Conservation (phyloP, 2,888 invertebrate genomes). For the Apotomis capreana region DNA sequence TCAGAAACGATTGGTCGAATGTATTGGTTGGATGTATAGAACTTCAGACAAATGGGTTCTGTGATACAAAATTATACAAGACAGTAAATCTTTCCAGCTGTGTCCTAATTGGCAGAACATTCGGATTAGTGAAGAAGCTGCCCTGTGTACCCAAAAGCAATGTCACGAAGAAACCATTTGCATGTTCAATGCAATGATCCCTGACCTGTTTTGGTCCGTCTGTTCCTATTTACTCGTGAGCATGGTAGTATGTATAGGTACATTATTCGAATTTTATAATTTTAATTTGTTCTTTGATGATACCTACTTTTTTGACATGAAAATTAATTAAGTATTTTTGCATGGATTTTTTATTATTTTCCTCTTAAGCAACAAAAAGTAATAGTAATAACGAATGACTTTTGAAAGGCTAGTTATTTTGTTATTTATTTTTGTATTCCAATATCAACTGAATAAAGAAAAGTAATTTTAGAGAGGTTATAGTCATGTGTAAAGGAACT, state of each 20-base stretch:
- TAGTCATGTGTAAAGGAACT: no score
- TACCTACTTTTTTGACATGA: no score
- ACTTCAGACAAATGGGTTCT: background rate
- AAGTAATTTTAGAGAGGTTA: no score
- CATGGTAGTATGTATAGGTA: background rate
- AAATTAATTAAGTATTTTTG: no score
- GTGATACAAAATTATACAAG: background rate
- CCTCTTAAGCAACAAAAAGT: no score
- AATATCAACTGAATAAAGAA: no score
- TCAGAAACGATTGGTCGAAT: constrained; percentile 4
- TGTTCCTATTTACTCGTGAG: background rate
- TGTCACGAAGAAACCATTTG: constrained; percentile 16
- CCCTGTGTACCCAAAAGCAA: constrained; percentile 1
- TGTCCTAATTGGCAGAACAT: constrained; percentile 7
- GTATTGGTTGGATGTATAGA: constrained; percentile 4
- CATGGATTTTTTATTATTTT: no score
- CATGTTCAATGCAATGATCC: constrained; percentile 6
- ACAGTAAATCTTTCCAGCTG: background rate
- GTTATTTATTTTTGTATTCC: no score
- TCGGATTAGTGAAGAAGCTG: constrained; percentile 3
- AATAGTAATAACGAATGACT: no score
- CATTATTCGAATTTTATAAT: background rate
- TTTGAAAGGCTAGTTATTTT: no score
- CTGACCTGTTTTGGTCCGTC: background rate
- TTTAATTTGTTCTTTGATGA: no score